Evolutionary conservation across 2,113 vertebrate genomes (phyloP).

Genomic region (Oreochromis aureus): DNA sequence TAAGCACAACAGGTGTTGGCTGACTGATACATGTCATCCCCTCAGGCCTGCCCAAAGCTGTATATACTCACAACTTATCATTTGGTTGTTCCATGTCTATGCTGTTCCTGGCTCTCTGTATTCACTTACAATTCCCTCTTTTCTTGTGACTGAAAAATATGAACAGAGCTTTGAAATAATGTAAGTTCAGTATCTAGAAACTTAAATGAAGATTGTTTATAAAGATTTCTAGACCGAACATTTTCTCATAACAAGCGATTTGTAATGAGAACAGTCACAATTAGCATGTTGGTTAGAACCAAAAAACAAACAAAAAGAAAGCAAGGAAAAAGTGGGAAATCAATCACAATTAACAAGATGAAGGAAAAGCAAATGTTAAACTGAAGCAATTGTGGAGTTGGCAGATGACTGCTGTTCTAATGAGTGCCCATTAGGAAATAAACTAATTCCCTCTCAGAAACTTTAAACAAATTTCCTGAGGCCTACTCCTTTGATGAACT

Average conservation of each 20-base stretch:
- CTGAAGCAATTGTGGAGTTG: constrained; percentile 19
- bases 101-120: not conserved
- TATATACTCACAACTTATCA: not conserved
- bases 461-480: constrained; percentile 75
- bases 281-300: not conserved
- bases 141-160: not conserved
- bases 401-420: constrained; percentile 54
- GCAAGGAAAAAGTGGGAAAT: not conserved
- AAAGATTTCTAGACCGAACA: not conserved
- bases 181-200: not conserved
- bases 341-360: constrained; percentile 11
- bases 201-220: not conserved
- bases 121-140: not conserved
- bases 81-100: not conserved
- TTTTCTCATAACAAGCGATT: not conserved
- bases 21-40: not conserved
- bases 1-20: not conserved
- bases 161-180: not conserved
- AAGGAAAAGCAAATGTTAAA: constrained; percentile 17
- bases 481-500: constrained; percentile 61
- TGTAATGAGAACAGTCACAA: not conserved
- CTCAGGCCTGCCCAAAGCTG: not conserved
- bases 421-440: constrained; percentile 67
- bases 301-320: not conserved
- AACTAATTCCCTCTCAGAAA: constrained; percentile 58